A percentile compares a stretch with the other conserved stretches of the same genome.
These are phyloP conservation scores for Drosophila mimetica DNA, from an alignment of 2,888 invertebrate genomes.

Conservation along the genomic window DNA sequence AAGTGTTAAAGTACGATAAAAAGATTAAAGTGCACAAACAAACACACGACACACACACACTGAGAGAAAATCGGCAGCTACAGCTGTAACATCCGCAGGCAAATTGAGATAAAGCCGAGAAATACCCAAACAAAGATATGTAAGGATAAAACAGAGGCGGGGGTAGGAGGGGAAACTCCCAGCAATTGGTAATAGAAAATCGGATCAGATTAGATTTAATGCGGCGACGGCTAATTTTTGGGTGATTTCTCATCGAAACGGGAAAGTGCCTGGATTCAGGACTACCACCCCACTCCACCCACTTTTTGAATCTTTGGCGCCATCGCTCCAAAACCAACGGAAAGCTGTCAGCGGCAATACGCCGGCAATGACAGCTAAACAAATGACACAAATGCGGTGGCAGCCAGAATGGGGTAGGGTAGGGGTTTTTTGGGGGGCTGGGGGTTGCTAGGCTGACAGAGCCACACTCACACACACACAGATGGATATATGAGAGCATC, in stretches of 20 bases:
- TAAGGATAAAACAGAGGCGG: conserved; percentile 1
- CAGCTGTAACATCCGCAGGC: conserved; percentile 16
- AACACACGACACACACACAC: conserved; percentile 3
- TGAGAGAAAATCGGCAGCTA: neutral
- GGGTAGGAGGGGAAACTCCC: conserved; percentile 21
- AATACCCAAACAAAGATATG: conserved; percentile 21
- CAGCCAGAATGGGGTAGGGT: conserved; percentile 19
- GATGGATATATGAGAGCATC: conserved; percentile 15
- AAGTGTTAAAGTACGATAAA: conserved; percentile 78
- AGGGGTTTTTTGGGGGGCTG: neutral
- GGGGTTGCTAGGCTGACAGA: conserved; percentile 31
- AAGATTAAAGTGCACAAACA: conserved; percentile 73
- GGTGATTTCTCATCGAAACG: conserved; percentile 68
- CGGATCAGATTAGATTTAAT: conserved; percentile 79
- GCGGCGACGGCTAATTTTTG: conserved; percentile 75
- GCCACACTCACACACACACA: conserved; percentile 21
- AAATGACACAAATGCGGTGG: conserved; percentile 67
- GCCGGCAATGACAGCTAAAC: conserved; percentile 79
- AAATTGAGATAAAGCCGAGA: conserved; percentile 48
- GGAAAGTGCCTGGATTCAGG: conserved; percentile 19
- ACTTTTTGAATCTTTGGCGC: conserved; percentile 54
- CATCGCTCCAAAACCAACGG: conserved; percentile 40
- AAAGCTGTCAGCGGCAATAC: conserved; percentile 74
- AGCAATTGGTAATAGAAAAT: conserved; percentile 76
- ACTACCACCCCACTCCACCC: neutral